Percentiles rank a stretch among this genome's conserved stretches.
These are phyloP conservation scores for Threskiornis aethiopicus DNA, from an alignment of 2,797 vertebrate species.

Conservation along the genomic window DNA sequence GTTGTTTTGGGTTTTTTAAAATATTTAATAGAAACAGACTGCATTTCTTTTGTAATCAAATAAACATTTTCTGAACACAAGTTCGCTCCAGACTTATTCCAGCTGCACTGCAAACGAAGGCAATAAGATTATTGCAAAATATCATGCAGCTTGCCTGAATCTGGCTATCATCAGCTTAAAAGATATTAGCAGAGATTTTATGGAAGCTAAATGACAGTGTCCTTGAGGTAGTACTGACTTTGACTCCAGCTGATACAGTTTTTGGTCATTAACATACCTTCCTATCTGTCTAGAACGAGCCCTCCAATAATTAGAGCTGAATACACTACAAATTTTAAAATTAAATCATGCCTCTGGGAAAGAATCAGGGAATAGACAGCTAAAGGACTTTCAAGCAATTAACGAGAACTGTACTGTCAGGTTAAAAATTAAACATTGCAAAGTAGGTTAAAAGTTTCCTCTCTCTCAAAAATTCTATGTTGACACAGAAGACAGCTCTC, in stretches of 20 bases:
- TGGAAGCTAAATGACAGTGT: slow-evolving; percentile 18
- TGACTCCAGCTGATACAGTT: slow-evolving; percentile 60
- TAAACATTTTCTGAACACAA: background rate
- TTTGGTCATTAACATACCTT: slow-evolving; percentile 70
- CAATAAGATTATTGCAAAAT: slow-evolving; percentile 46
- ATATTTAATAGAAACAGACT: background rate
- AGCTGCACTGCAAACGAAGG: background rate
- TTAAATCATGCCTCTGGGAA: slow-evolving; percentile 79
- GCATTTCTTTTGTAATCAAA: background rate
- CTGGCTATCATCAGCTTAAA: slow-evolving; percentile 36
- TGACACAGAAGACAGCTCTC: slow-evolving; percentile 34
- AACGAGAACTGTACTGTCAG: slow-evolving; percentile 67
- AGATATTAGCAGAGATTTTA: slow-evolving; percentile 36
- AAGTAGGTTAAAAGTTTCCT: slow-evolving; percentile 77
- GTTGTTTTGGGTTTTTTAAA: background rate
- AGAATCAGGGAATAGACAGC: slow-evolving; percentile 71
- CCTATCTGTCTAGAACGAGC: slow-evolving; percentile 64
- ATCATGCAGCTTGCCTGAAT: background rate
- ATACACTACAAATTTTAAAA: slow-evolving; percentile 73
- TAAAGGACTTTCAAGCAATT: slow-evolving; percentile 80
- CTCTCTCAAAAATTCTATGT: slow-evolving; percentile 42
- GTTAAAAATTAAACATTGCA: slow-evolving; percentile 71
- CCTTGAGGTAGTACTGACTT: slow-evolving; percentile 49
- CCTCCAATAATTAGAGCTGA: slow-evolving; percentile 77
- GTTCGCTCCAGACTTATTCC: background rate